Evolutionary conservation across 2,888 invertebrate genomes (phyloP), one percentile per base, ranked within the genome.

Genomic region (Drosophila meridiana): DNA sequence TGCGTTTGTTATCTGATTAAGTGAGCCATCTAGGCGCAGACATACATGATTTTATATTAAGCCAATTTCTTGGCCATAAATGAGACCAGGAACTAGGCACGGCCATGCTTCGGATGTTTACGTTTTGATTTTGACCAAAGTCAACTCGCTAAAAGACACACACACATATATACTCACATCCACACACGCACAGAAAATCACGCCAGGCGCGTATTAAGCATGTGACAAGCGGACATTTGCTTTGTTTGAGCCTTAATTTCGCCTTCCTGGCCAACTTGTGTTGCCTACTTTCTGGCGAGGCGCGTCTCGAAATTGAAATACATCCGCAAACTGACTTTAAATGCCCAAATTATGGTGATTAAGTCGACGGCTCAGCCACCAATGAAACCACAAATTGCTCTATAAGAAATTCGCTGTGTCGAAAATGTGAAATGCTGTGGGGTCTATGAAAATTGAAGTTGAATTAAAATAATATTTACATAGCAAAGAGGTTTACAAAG

Each of bases 151-250:
- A 42, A 66, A 40, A 40, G 40, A 40, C 68, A 50, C 43, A 53
- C 36, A 43, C 47, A 67, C 9, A 43, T 26, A 58, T 20, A 47
- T 6, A 40, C 9, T 40, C n/a, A 40, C 40, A 11, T 11, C 45
- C 28, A 43, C n/a, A 42, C 43, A 61, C 20, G 64, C 38, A 57
- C 14, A 48, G 76, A 70, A 88, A 86, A 90, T 88, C 83, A 90
- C 90, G 90, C 86, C 88, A 88, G 74, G 62, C 76, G 61, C 61
- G 61, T 89, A 90, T 86, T 86, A 86, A 70, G 72, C 68, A 80
- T 80, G 69, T 74, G 80, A 76, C 80, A 76, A 83, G 71, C 73
- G 80, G 61, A 64, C 64, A 80, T 80, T 82, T 60, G 62, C 64
- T 76, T 60, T 63, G 34, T 72, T 42, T 56, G 14, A 32, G 56